Percentiles rank a stretch among this genome's conserved stretches.
These are phyloP conservation scores for Phenganax marumi DNA, from an alignment of 92 coral and sea anemone genomes.

Conservation along the genomic window DNA sequence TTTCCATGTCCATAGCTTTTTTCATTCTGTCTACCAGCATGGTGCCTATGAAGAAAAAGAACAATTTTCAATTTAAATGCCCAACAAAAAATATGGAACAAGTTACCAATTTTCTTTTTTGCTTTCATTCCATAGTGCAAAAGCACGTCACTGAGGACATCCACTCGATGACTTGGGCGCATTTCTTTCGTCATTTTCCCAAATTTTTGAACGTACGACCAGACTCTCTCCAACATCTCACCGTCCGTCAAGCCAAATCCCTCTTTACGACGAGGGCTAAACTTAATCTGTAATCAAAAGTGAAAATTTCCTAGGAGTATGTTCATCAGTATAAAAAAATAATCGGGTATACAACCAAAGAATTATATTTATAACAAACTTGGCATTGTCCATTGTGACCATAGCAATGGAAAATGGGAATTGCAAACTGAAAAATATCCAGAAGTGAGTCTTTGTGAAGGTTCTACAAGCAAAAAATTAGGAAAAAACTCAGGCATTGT, in stretches of 20 bases:
- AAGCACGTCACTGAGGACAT: neutral
- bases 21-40: neutral
- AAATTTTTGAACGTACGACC: constrained; percentile 1
- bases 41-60: neutral
- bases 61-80: too few species aligned
- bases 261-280: neutral
- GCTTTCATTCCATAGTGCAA: constrained; percentile 14
- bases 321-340: too few species aligned
- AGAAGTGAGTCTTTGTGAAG: constrained; percentile 5
- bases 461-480: constrained; percentile 19
- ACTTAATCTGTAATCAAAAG: neutral
- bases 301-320: too few species aligned
- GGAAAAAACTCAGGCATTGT: neutral
- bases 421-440: constrained; percentile 31
- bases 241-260: neutral
- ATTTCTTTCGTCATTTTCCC: constrained; percentile 14
- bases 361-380: constrained; percentile 16
- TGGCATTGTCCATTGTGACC: constrained; percentile 40
- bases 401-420: constrained; percentile 34
- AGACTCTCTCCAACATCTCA: constrained; percentile 7
- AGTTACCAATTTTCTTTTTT: neutral
- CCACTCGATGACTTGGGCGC: constrained; percentile 1
- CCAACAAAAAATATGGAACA: too few species aligned
- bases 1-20: constrained; percentile 6
- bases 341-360: neutral